These are phyloP conservation scores for Pygocentrus nattereri DNA, from an alignment of 2,797 vertebrate genomes.

Conservation along the genomic window DNA sequence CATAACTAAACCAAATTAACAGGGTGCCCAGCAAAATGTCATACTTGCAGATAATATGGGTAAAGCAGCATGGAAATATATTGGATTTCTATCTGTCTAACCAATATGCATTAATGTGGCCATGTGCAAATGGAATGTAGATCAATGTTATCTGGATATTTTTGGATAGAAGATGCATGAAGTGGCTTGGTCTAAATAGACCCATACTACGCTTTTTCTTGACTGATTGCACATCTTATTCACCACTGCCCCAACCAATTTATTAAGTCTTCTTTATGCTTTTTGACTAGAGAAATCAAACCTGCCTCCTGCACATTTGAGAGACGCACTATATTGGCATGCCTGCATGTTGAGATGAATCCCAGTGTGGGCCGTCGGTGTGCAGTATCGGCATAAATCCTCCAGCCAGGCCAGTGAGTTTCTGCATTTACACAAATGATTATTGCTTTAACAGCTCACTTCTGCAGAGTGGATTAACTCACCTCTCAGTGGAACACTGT, in stretches of 20 bases:
- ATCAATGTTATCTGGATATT: too few species aligned
- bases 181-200: too few species aligned
- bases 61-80: too few species aligned
- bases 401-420: constrained; percentile 54
- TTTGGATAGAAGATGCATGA: too few species aligned
- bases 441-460: constrained; percentile 60
- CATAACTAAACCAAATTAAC: too few species aligned
- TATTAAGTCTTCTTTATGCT: background rate
- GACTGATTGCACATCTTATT: background rate
- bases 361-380: constrained; percentile 39
- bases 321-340: background rate
- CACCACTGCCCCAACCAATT: background rate
- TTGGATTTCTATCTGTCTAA: too few species aligned
- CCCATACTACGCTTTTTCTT: background rate
- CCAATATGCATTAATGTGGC: too few species aligned
- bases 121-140: too few species aligned
- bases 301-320: background rate
- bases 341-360: constrained; percentile 1
- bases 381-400: constrained; percentile 60
- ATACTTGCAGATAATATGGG: too few species aligned
- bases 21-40: too few species aligned
- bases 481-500: constrained; percentile 25
- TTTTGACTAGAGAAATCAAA: background rate
- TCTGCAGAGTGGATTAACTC: constrained; percentile 65
- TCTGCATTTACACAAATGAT: constrained; percentile 60